These are phyloP conservation scores for Neomicropteryx cornuta DNA, from an alignment of 1,140 invertebrate genomes.

Conservation along the genomic window DNA sequence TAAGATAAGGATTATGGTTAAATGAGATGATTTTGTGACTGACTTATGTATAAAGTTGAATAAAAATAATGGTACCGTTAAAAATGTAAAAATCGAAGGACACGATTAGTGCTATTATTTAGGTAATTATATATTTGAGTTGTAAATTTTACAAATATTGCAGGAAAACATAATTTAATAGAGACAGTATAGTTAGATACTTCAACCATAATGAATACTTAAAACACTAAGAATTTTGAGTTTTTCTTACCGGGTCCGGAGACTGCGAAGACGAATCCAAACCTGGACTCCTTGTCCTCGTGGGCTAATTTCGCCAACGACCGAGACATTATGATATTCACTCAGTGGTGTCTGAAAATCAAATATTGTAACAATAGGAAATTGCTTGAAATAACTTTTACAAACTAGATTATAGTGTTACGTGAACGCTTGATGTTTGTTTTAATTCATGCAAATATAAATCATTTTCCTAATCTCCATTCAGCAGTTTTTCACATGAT, in stretches of 20 bases:
- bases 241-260: slow-evolving; percentile 95
- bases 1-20: too few relatives aligned
- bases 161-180: too few relatives aligned
- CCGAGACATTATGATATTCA: slow-evolving; percentile 35
- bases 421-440: slow-evolving; percentile 11
- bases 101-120: too few relatives aligned
- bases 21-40: too few relatives aligned
- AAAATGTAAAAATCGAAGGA: too few relatives aligned
- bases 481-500: slow-evolving; percentile 26
- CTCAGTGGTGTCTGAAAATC: slow-evolving; percentile 17
- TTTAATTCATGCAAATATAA: not conserved
- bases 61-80: too few relatives aligned
- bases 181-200: too few relatives aligned
- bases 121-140: too few relatives aligned
- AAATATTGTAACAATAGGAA: not conserved
- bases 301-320: slow-evolving; percentile 64
- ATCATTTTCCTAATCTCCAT: slow-evolving; percentile 7
- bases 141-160: too few relatives aligned
- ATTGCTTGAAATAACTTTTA: not conserved
- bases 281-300: slow-evolving; percentile 78
- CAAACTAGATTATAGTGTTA: slow-evolving; percentile 14
- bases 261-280: slow-evolving; percentile 93
- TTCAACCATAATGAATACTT: too few relatives aligned
- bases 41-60: too few relatives aligned
- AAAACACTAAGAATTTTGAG: too few relatives aligned